Conservation (phyloP, 2,113 vertebrate genomes). For the rabbit (Oryctolagus cuniculus) region DNA sequence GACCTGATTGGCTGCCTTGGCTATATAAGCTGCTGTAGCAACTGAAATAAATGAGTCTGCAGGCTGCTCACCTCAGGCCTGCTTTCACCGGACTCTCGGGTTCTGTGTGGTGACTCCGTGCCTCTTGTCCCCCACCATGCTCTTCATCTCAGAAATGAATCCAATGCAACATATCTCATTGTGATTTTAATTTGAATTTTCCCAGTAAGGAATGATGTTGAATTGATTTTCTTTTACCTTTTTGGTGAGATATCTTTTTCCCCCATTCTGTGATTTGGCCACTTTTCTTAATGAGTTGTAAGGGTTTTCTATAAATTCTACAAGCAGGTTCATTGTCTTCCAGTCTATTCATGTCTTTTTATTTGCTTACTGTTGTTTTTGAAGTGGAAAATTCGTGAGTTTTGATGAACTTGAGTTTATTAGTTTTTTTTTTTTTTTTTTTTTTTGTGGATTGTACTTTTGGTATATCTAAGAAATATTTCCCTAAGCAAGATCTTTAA, state of each 20-base stretch:
- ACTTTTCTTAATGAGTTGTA: not conserved
- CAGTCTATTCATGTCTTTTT: not conserved
- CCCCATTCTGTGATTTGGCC: not conserved
- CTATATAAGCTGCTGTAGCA: no score
- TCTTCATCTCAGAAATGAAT: no score
- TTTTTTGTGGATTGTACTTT: not conserved
- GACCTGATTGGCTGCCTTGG: no score
- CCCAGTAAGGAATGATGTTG: not conserved
- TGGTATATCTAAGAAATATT: not conserved
- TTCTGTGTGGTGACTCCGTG: no score
- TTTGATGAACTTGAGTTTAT: not conserved
- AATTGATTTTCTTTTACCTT: not conserved
- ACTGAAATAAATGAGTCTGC: no score
- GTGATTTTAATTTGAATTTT: not conserved
- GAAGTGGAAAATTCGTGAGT: not conserved
- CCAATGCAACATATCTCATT: not conserved
- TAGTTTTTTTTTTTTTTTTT: not conserved
- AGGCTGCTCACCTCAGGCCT: no score
- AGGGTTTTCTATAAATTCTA: not conserved
- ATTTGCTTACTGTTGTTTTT: not conserved
- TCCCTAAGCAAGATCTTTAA: not conserved
- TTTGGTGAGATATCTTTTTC: not conserved
- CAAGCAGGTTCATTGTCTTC: not conserved
- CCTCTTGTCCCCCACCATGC: no score
- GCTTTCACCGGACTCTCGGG: no score